Percentiles rank a stretch among this genome's conserved stretches.
These are phyloP conservation scores for Dascyllus trimaculatus DNA, from an alignment of 2,113 vertebrate species.

Conservation along the genomic window DNA sequence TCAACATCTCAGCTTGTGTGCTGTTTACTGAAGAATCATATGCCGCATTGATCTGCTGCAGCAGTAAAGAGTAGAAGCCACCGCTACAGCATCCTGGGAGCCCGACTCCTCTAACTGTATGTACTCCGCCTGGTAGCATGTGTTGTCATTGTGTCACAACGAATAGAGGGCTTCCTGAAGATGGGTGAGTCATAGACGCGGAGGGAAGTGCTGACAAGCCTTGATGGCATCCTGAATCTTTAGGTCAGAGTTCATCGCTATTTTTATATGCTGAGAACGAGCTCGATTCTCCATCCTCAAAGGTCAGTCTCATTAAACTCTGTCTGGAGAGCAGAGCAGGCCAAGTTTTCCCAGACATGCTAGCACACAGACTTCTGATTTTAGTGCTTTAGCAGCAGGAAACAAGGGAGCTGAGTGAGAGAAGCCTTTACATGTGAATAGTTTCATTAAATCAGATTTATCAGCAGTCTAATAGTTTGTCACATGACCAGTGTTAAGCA, in stretches of 20 bases:
- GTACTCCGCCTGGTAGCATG: slow-evolving; percentile 40
- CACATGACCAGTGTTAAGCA: not conserved
- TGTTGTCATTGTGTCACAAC: slow-evolving; percentile 72
- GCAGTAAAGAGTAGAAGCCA: slow-evolving; percentile 56
- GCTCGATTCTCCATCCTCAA: slow-evolving; percentile 51
- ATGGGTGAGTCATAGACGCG: slow-evolving; percentile 66
- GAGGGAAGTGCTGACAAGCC: slow-evolving; percentile 51
- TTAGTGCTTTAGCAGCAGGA: not conserved
- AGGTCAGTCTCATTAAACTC: slow-evolving; percentile 79
- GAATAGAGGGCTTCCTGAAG: slow-evolving; percentile 50
- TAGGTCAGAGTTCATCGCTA: slow-evolving; percentile 56
- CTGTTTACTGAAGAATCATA: slow-evolving; percentile 14
- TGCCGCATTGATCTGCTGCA: slow-evolving; percentile 62
- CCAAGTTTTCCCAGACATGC: slow-evolving; percentile 5
- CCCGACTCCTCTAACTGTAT: slow-evolving; percentile 41
- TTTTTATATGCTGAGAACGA: slow-evolving; percentile 64
- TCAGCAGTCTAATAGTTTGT: not conserved
- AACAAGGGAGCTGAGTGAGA: not conserved
- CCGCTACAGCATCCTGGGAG: slow-evolving; percentile 53
- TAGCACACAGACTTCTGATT: not conserved
- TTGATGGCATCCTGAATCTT: slow-evolving; percentile 57
- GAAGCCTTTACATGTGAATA: not conserved
- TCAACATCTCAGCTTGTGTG: slow-evolving; percentile 21
- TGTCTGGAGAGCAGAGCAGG: slow-evolving; percentile 12
- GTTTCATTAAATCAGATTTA: slow-evolving; percentile 4